A percentile compares a stretch with the other conserved stretches of the same genome.
Conservation (phyloP, 2,113 vertebrate species). For the Eurystomus gularis region DNA sequence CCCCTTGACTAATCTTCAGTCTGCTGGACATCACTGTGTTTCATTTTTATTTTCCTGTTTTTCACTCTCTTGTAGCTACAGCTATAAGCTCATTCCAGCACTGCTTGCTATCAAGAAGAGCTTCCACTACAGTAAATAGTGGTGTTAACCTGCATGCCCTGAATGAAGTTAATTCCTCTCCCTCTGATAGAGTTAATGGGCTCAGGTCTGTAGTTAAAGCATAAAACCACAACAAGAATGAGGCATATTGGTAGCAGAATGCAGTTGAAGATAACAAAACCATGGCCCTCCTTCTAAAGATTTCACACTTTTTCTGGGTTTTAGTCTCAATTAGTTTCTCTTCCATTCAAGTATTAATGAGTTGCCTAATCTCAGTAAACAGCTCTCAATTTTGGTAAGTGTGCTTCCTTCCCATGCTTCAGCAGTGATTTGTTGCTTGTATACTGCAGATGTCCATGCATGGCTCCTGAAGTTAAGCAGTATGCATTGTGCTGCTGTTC, state of each 20-base stretch:
- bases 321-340: not conserved
- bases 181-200: not conserved
- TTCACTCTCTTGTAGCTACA: not conserved
- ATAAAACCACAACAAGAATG: not conserved
- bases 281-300: not conserved
- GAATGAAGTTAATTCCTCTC: not conserved
- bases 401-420: not conserved
- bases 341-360: not conserved
- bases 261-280: not conserved
- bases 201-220: not conserved
- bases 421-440: not conserved
- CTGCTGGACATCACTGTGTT: not conserved
- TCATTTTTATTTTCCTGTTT: not conserved
- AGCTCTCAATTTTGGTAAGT: not conserved
- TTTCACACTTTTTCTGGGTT: not conserved
- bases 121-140: not conserved
- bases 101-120: not conserved
- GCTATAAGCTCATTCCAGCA: not conserved
- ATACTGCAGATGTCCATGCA: not conserved
- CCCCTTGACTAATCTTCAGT: not conserved
- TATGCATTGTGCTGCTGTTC: not conserved
- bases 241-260: not conserved
- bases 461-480: not conserved
- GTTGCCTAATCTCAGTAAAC: not conserved
- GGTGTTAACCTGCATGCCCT: not conserved